Evolutionary conservation across 2,113 vertebrate species (phyloP), one percentile per base, ranked within the genome.

Genomic region (Erythrocercus mccallii): DNA sequence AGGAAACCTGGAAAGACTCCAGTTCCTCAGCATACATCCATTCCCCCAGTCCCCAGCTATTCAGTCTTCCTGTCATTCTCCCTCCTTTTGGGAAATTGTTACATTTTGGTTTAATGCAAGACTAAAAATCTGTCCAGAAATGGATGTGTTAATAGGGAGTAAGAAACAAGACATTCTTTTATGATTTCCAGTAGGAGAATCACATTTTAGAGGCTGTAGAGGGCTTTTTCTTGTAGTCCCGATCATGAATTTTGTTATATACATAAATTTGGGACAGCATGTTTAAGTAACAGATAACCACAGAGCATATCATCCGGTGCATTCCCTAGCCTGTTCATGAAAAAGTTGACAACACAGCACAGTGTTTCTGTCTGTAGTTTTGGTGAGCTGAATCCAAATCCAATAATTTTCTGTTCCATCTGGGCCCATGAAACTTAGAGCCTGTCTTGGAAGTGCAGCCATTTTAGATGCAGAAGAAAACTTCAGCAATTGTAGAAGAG

Each of bases 331-430:
- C 28, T 77, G 48, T 38, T 87, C 77, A 30, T 72, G 83, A 74
- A 81, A 81, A 74, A 76, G 45, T 11, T 61, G 89, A 64, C 61
- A 70, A 47, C 38, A 56, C 11, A 64, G 12, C 15, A 35, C 56
- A 61, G n/a, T 69, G 61, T 93, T 93, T 90, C 47, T 93, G 31
- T 77, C 56, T 93, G 88, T 87, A n/a, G 28, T 91, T 95, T 94
- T 57, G 37, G 76, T 65, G 81, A 92, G 40, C 44, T 85, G 77
- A 91, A 73, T 87, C 81, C 91, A 95, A 95, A 89, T 2, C 8
- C 51, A 91, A 85, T 12, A 25, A n/a, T 81, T 79, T 95, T 85
- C 50, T 72, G n/a, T 62, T 94, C 88, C 17, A 1, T 68, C 66
- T 87, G 81, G 70, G 22, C 11, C 48, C 50, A 18, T 74, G 45